Base-by-base conservation (phyloP, 2,797 vertebrate species). In the Scolopax rusticola region DNA sequence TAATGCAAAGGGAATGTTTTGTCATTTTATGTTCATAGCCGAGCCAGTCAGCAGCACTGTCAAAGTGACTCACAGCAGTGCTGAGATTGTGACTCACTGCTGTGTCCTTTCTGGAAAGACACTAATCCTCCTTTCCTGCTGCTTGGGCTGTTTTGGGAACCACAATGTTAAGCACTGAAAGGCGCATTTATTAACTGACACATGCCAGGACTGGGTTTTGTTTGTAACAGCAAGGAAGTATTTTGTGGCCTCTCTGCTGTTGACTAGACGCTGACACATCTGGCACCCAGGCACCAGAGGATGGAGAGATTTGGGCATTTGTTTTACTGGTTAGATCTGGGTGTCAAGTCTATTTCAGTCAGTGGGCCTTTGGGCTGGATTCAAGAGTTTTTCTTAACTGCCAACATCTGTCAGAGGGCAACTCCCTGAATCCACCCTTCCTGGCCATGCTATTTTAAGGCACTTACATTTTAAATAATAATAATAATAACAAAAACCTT, bases 81-180 rank as follows among this genome's bases (percentile, higher is more conserved):
- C 91, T 88, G 79, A 95, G 75, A 70, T 83, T 13, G 51, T 96
- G 96, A 97, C 80, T 97, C 96, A 97, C 74, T 85, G 90, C 90
- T 71, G 60, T 77, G 93, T 94, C 94, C 91, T 95, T 82, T 96
- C 93, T 93, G 95, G 90, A 97, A 94, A 95, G 94, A 93, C 81
- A 64, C 81, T 95, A 89, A 95, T 96, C 88, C 85, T 95, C 56
- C 93, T 94, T 95, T 97, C 96, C 96, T 95, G 95, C 93, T 91
- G 87, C 86, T 94, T 77, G 64, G 87, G 71, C 91, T 95, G 80
- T 11, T 76, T 95, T 82, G 83, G 75, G 94, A 96, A 45, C 95
- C 94, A 74, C 91, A 96, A 51, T 3, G 6, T 91, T 83, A 32
- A 68, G 51, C 51, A 50, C 53, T 92, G 71, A 95, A 97, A 96